Conservation (phyloP, 2,888 invertebrate species). For the Euspilapteryx auroguttella region DNA sequence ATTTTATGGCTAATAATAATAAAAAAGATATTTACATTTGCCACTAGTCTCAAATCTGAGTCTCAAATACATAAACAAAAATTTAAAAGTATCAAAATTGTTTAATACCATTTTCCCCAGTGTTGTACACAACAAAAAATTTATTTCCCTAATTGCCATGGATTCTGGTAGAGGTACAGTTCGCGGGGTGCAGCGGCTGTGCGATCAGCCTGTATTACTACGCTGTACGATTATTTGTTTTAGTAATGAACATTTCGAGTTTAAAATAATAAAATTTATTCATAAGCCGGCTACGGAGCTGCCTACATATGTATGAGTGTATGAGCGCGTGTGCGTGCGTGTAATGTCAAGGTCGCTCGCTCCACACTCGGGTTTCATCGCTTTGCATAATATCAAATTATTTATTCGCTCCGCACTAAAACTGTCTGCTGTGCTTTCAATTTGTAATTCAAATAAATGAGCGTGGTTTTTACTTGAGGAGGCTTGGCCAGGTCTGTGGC, state of each 20-base stretch:
- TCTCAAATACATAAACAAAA: no score
- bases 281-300: slow-evolving; percentile 58
- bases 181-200: slow-evolving; percentile 7
- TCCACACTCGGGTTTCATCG: slow-evolving; percentile 40
- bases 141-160: no score
- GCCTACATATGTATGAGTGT: slow-evolving; percentile 59
- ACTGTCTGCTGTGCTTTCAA: slow-evolving; percentile 44
- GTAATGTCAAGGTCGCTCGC: slow-evolving; percentile 52
- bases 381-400: slow-evolving; percentile 59
- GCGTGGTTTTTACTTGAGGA: slow-evolving; percentile 23
- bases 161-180: no score
- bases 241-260: slow-evolving; percentile 60
- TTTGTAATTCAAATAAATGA: slow-evolving; percentile 56
- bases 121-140: no score
- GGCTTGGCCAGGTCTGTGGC: no score
- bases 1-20: no score
- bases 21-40: no score
- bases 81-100: no score
- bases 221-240: slow-evolving; percentile 56
- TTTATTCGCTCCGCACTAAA: slow-evolving; percentile 54
- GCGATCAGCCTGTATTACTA: slow-evolving; percentile 55
- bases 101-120: no score
- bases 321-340: no score
- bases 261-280: slow-evolving; percentile 61
- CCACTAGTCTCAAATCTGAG: no score